These are phyloP conservation scores for Melopsittacus undulatus DNA, from an alignment of 2,797 vertebrate species.

Conservation along the genomic window DNA sequence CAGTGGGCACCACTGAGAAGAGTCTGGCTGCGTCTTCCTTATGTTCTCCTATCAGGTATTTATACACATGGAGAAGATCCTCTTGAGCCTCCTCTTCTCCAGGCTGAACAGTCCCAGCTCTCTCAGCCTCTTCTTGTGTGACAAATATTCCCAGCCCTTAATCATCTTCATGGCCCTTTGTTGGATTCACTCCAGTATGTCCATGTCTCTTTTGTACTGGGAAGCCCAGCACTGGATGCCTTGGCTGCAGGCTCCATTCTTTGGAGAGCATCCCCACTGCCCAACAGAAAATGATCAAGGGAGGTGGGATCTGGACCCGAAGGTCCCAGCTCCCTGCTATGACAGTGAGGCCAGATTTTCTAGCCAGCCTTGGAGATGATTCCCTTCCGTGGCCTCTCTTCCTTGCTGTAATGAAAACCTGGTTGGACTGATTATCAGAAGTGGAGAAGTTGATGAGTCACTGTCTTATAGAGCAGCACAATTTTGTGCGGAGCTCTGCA, in stretches of 20 bases:
- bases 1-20: background rate
- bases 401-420: background rate
- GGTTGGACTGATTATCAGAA: conserved; percentile 24
- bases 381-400: background rate
- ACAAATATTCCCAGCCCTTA: background rate
- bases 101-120: background rate
- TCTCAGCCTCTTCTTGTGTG: background rate
- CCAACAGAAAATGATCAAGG: background rate
- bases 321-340: background rate
- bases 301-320: background rate
- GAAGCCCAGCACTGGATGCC: background rate
- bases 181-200: background rate
- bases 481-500: background rate
- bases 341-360: background rate
- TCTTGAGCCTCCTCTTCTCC: background rate
- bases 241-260: background rate
- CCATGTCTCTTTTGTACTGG: background rate
- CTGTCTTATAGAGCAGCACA: background rate
- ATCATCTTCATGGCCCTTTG: background rate
- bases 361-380: background rate
- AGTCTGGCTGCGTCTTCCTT: background rate
- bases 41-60: background rate
- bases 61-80: background rate
- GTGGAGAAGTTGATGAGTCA: conserved; percentile 56
- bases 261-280: background rate